A percentile compares a stretch with the other conserved stretches of the same genome.
These are phyloP conservation scores for Caenorhabditis sp. DNA, from an alignment of 2,888 invertebrate species.

Conservation along the genomic window DNA sequence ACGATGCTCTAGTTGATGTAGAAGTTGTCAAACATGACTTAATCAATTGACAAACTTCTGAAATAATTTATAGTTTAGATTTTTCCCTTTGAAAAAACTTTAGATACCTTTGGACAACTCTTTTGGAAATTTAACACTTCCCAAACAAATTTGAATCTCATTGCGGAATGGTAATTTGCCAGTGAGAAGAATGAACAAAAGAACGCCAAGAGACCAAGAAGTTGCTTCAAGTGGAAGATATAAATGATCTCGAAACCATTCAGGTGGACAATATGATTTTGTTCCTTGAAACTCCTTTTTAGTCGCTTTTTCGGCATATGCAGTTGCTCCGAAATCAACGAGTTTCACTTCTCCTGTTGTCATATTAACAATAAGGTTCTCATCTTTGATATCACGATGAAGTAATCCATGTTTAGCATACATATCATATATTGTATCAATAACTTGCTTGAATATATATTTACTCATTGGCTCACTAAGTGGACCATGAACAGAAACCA, in stretches of 20 bases:
- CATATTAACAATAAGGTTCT: constrained; percentile 67
- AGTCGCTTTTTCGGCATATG: constrained; percentile 56
- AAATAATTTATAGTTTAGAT: too few relatives aligned
- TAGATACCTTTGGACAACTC: constrained; percentile 49
- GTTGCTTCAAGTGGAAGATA: constrained; percentile 65
- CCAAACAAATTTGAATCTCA: constrained; percentile 67
- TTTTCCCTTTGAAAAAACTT: too few relatives aligned
- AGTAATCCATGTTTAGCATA: constrained; percentile 61
- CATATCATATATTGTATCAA: constrained; percentile 61
- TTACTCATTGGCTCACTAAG: constrained; percentile 62
- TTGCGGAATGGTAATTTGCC: constrained; percentile 62
- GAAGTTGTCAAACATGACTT: constrained; percentile 57
- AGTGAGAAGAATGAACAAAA: constrained; percentile 63
- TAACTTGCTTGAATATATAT: constrained; percentile 59
- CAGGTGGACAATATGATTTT: constrained; percentile 66
- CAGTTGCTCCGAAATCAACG: constrained; percentile 68
- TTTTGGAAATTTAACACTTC: constrained; percentile 61
- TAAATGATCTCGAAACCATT: constrained; percentile 64
- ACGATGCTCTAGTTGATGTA: constrained; percentile 38
- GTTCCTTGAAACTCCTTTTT: constrained; percentile 67
- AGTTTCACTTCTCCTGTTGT: constrained; percentile 63
- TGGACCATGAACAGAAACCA: constrained; percentile 62
- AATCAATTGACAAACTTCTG: constrained; percentile 51
- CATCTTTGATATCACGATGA: constrained; percentile 68
- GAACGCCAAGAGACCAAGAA: constrained; percentile 90